Evolutionary conservation across 37 sponge, comb jelly and placozoan genomes (phyloP), one percentile per base, ranked within the genome.

Genomic region (Oscarella lobularis): DNA sequence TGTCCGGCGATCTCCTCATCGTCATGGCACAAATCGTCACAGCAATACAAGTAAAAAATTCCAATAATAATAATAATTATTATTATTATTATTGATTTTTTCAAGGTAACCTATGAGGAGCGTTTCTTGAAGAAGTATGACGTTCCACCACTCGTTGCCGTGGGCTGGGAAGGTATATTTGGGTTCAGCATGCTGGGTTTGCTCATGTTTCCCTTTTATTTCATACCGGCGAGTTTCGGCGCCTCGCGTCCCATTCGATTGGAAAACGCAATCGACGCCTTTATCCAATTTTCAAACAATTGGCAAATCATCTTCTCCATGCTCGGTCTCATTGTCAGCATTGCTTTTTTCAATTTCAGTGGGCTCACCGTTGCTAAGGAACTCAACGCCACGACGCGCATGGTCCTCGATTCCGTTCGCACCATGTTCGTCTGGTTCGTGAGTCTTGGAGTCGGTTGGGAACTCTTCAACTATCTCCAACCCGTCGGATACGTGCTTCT

Each of bases 151-250:
- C 81, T 90, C 3, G 89, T 91, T 66, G 99, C 84, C 1, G 92
- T 98, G 0, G 99, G 99, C 9, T 98, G 91, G 89, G 99, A 98
- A 68, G 99, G 99, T 0, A 81, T 90, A 33, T 98, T 90, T 38
- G 99, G 99, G 1, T 88, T 98, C 48, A 72, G 74, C 67, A 38
- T 86, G 2, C 67, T 91, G 3, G 3, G 67, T 2, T n/a, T 91
- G 27, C 85, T 90, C 20, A 87, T 90, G 38, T 29, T 98, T 30
- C 87, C 92, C 1, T 84, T 98, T 83, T 98, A 86, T 85, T 98
- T 94, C 83, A 88, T 94, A 29, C 99, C 94, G 2, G 88, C 87
- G 88, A 90, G 89, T 65, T 68, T 96, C 37, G 85, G 89, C 38
- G 74, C 79, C 0, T 39, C 87, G 65, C 75, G 78, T 4, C 71